phyloP scores from a whole-genome alignment of 2,797 vertebrate species.

The Pseudotriccus pelzelni region DNA sequence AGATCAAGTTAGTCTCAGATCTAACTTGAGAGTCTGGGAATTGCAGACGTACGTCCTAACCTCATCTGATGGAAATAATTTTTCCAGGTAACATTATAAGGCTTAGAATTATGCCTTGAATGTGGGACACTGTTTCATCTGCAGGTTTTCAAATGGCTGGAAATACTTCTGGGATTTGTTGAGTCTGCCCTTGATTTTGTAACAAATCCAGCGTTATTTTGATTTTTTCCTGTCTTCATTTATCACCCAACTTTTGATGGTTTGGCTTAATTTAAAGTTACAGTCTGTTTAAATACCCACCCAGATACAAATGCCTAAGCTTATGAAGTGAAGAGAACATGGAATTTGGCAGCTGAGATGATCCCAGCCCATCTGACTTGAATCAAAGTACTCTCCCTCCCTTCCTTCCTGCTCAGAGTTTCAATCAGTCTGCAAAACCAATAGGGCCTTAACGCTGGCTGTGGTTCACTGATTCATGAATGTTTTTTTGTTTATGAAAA shows the following conservation, averaged over 20 bases:
- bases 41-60: not conserved
- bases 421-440: not conserved
- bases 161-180: not conserved
- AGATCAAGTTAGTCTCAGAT: not conserved
- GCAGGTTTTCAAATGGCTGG: not conserved
- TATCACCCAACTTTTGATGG: not conserved
- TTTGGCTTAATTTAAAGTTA: not conserved
- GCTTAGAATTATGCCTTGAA: not conserved
- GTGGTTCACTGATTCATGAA: slow-evolving; percentile 70
- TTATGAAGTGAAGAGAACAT: not conserved
- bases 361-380: not conserved
- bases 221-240: not conserved
- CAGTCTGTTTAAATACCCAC: not conserved
- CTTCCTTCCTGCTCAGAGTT: not conserved
- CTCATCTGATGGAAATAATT: not conserved
- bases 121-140: not conserved
- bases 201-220: not conserved
- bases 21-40: not conserved
- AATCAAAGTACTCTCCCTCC: slow-evolving; percentile 11
- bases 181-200: not conserved
- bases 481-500: slow-evolving; percentile 57
- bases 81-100: slow-evolving; percentile 16
- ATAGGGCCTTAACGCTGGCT: slow-evolving; percentile 28
- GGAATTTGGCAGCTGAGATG: not conserved
- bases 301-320: not conserved